A percentile compares a stretch with the other conserved stretches of the same genome.
These are phyloP conservation scores for Polymixis lichenea DNA, from an alignment of 2,888 invertebrate species.

Conservation along the genomic window DNA sequence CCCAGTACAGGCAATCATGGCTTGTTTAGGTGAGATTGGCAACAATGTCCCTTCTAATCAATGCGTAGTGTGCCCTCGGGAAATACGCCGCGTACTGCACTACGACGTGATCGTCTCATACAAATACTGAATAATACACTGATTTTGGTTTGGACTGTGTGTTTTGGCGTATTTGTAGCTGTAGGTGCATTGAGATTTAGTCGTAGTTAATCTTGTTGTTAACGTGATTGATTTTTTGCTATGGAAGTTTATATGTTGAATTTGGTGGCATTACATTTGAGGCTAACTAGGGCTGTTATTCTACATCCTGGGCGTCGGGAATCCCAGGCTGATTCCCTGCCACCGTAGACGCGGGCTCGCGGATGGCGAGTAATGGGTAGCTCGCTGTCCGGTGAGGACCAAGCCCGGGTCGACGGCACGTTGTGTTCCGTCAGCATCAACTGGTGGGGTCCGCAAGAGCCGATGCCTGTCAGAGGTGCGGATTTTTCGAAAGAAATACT, in stretches of 20 bases:
- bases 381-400: no score
- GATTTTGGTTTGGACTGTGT: constrained; percentile 36
- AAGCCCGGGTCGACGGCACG: no score
- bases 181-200: constrained; percentile 6
- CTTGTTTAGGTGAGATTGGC: constrained; percentile 68
- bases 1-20: constrained; percentile 62
- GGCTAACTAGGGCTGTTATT: no score
- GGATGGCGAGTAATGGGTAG: no score
- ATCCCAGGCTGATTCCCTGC: no score
- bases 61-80: constrained; percentile 66
- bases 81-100: constrained; percentile 59
- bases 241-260: not conserved
- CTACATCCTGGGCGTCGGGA: no score
- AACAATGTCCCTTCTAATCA: constrained; percentile 69
- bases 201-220: constrained; percentile 10
- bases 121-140: constrained; percentile 55
- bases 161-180: constrained; percentile 3
- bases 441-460: no score
- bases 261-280: not conserved
- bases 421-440: no score
- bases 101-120: constrained; percentile 57
- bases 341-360: no score
- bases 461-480: no score
- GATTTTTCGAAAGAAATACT: no score
- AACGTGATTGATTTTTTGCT: constrained; percentile 11